phyloP scores from a whole-genome alignment of 2,113 vertebrate genomes.

The Ceyx cyanopectus region DNA sequence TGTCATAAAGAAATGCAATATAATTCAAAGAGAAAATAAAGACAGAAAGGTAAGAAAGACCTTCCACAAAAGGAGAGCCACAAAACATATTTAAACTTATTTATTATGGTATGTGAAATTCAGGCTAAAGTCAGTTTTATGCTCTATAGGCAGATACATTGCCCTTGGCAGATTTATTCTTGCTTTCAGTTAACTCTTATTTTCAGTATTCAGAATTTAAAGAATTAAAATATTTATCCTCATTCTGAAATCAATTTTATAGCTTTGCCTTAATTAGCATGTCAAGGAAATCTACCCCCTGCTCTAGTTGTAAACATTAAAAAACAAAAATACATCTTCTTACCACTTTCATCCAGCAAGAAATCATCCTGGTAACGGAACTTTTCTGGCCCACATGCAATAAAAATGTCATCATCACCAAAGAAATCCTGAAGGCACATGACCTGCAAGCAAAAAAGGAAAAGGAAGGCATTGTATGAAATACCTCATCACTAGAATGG shows the following conservation, averaged over 20 bases:
- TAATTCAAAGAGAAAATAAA: not conserved
- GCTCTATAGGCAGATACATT: not conserved
- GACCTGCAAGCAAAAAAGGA: constrained; percentile 83
- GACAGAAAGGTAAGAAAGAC: not conserved
- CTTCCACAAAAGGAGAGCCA: not conserved
- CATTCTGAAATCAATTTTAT: constrained; percentile 57
- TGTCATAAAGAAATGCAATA: not conserved
- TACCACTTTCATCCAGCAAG: constrained; percentile 96
- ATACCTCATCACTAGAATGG: constrained; percentile 28
- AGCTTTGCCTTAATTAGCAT: constrained; percentile 35
- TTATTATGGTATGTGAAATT: not conserved
- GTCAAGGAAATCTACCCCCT: constrained; percentile 41
- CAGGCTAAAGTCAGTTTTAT: not conserved
- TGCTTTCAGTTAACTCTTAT: constrained; percentile 36
- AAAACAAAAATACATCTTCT: constrained; percentile 43
- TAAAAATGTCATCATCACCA: constrained; percentile 97
- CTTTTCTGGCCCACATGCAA: constrained; percentile 98
- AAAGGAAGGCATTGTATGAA: constrained; percentile 61
- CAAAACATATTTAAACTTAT: not conserved
- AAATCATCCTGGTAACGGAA: constrained; percentile 99
- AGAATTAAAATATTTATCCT: constrained; percentile 44
- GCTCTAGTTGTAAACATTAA: constrained; percentile 54
- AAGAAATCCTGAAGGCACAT: constrained; percentile 98
- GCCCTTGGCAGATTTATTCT: not conserved
- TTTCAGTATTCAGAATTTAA: constrained; percentile 56